Evolutionary conservation across 2,888 invertebrate species (phyloP).

Genomic region (Hofmannophila pseudospretella): DNA sequence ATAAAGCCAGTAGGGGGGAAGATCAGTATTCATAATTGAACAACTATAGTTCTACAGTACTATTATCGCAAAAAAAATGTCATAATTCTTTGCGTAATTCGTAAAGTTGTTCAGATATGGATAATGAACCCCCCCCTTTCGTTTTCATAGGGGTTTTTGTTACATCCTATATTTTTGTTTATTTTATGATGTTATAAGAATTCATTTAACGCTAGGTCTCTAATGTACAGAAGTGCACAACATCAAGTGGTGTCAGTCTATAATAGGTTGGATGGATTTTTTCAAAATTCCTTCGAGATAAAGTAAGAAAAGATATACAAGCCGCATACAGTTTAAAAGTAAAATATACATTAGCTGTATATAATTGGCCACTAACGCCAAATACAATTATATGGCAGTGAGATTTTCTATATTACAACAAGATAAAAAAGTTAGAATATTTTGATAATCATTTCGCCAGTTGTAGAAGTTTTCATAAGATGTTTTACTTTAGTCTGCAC

Average conservation of each 20-base stretch:
- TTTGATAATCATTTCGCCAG: no score
- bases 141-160: no score
- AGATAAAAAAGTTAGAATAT: no score
- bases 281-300: slow-evolving; percentile 33
- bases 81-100: no score
- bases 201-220: slow-evolving; percentile 47
- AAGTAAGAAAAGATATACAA: slow-evolving; percentile 28
- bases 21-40: no score
- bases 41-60: no score
- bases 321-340: slow-evolving; percentile 21
- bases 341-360: slow-evolving; percentile 9
- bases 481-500: no score
- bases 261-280: slow-evolving; percentile 74
- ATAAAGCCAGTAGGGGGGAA: no score
- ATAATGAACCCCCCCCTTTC: no score
- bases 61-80: no score
- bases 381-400: slow-evolving; percentile 36
- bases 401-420: slow-evolving; percentile 1
- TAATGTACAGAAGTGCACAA: slow-evolving; percentile 72
- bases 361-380: slow-evolving; percentile 2
- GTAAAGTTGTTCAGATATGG: no score
- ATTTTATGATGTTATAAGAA: slow-evolving; percentile 34
- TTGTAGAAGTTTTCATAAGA: no score
- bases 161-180: slow-evolving; percentile 35
- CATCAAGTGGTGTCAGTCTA: slow-evolving; percentile 75